Evolutionary conservation across 2,888 invertebrate species (phyloP).

Genomic region (Sepiola atlantica): DNA sequence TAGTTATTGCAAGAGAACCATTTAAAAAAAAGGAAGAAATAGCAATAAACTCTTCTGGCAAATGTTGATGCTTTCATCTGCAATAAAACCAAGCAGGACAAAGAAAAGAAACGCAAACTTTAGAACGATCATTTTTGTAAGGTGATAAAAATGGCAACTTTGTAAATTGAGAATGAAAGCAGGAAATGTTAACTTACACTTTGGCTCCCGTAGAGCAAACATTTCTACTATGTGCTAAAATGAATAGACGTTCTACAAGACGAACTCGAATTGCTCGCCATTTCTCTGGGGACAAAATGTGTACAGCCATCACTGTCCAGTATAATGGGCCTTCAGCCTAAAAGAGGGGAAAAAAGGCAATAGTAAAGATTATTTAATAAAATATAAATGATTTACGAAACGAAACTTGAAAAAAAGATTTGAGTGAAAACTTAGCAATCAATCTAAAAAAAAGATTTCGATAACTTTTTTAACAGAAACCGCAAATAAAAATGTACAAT

Average conservation of each 20-base stretch:
- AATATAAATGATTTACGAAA: neutral
- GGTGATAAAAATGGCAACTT: too few relatives aligned
- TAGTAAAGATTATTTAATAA: neutral
- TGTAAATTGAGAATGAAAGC: too few relatives aligned
- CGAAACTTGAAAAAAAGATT: neutral
- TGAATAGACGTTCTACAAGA: constrained; percentile 85
- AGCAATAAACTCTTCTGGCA: too few relatives aligned
- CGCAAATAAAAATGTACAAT: too few relatives aligned
- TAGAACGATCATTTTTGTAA: neutral
- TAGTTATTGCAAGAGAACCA: too few relatives aligned
- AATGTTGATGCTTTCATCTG: neutral
- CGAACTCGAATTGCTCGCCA: constrained; percentile 84
- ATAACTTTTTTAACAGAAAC: too few relatives aligned
- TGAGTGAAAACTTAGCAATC: too few relatives aligned
- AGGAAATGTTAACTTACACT: constrained; percentile 58
- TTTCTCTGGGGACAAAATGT: constrained; percentile 84
- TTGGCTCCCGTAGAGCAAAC: constrained; percentile 79
- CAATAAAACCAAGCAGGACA: neutral
- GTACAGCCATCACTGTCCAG: constrained; percentile 86
- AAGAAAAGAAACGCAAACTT: neutral
- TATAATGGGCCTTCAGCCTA: constrained; percentile 92
- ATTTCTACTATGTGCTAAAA: constrained; percentile 85
- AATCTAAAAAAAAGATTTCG: too few relatives aligned
- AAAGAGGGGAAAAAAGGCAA: constrained; percentile 48
- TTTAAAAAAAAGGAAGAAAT: neutral